Evolutionary conservation across 2,888 invertebrate genomes (phyloP), one percentile per base, ranked within the genome.

Genomic region (Torymus texanus): DNA sequence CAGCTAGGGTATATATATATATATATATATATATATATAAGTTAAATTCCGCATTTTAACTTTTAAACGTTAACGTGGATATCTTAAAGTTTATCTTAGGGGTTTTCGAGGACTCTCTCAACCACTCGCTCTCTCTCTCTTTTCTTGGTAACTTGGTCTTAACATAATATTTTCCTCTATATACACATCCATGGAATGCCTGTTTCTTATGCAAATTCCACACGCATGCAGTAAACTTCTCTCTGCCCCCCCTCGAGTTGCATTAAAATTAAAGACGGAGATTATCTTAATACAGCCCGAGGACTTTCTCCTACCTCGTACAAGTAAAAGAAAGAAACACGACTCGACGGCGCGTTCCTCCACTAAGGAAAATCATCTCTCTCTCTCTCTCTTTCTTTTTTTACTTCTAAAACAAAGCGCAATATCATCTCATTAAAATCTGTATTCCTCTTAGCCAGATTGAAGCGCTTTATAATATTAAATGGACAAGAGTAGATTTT

Each of bases 191-290:
- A 62, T 58, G 18, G 29, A n/a, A 61, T 73, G 61, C 53, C 66
- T 73, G 61, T 77, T 66, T 67, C 24, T 62, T 61, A 78, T 78
- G 72, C 61, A 73, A 73, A 78, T 78, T 78, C 12, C 13, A 21
- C 73, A 50, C 53, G 53, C 61, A 65, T 59, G 78, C 61, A 67
- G 55, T 72, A 78, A 78, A 78, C 61, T 72, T 78, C 41, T 41
- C 8, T 21, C 21, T 55, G 24, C 50, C 61, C 50, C 50, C 61
- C 55, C 58, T 50, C 65, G 56, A 56, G 21, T 67, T 55, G 55
- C 72, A 59, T 67, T 73, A 78, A 75, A 78, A 73, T 78, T 78
- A 73, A 72, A 72, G 59, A 61, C 67, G 51, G 59, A 59, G 59
- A 59, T 73, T 78, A 73, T 78, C 78, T 66, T 67, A 61, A 73